These are phyloP conservation scores for Karalla daura DNA, from an alignment of 2,797 vertebrate genomes.

Conservation along the genomic window DNA sequence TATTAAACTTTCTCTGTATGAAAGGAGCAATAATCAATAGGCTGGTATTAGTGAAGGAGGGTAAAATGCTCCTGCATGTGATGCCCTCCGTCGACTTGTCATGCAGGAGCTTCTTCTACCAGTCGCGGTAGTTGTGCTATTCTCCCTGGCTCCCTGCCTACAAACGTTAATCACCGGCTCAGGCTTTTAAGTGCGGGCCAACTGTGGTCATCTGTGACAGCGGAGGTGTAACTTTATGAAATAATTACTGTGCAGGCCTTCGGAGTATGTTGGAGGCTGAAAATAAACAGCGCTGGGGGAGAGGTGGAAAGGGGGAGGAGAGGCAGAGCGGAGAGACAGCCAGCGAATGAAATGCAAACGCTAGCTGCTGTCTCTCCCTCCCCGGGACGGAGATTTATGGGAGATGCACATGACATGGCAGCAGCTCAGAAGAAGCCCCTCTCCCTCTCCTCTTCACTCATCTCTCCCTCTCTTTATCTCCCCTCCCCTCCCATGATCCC, in stretches of 20 bases:
- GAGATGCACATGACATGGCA: slow-evolving; percentile 85
- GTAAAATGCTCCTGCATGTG: slow-evolving; percentile 35
- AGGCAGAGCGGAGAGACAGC: slow-evolving; percentile 34
- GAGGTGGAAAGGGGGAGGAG: slow-evolving; percentile 9
- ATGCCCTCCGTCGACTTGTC: slow-evolving; percentile 45
- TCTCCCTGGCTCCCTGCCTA: slow-evolving; percentile 66
- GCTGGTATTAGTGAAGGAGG: slow-evolving; percentile 27
- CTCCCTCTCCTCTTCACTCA: slow-evolving; percentile 25
- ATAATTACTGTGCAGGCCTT: slow-evolving; percentile 81
- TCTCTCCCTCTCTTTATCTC: slow-evolving; percentile 38
- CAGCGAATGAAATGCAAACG: slow-evolving; percentile 79
- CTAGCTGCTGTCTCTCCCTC: slow-evolving; percentile 58
- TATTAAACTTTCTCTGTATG: slow-evolving; percentile 14
- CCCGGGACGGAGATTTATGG: slow-evolving; percentile 82
- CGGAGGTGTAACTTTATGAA: slow-evolving; percentile 82
- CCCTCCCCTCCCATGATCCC: slow-evolving; percentile 55
- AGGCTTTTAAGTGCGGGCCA: slow-evolving; percentile 76
- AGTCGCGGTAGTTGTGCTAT: slow-evolving; percentile 52
- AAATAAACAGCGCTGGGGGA: slow-evolving; percentile 79
- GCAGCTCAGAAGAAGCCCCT: slow-evolving; percentile 78
- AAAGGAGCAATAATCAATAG: slow-evolving; percentile 44
- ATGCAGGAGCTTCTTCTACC: slow-evolving; percentile 55
- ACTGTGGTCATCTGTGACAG: slow-evolving; percentile 67
- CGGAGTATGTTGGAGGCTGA: slow-evolving; percentile 73
- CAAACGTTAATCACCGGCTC: slow-evolving; percentile 67